Evolutionary conservation across 2,113 vertebrate species (phyloP), one percentile per base, ranked within the genome.

Genomic region (Coracopsis vasa): DNA sequence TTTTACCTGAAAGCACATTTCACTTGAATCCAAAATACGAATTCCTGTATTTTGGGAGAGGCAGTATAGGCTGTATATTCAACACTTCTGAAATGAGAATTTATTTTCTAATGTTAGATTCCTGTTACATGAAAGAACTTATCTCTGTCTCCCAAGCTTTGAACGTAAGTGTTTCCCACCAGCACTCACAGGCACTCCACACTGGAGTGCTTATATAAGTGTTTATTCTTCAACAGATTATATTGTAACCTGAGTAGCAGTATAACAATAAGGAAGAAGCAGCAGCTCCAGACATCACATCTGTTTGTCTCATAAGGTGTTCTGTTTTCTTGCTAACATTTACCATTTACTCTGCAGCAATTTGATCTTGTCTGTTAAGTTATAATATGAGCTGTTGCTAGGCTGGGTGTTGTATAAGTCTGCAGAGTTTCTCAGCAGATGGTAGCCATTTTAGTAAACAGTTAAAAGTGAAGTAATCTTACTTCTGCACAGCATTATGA

Each of bases 291-390:
- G 66, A 51, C 35, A 77, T 69, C 35, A 8, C n/a, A 35, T 64
- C 29, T 56, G 42, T 75, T 72, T 82, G 66, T 58, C 7, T 79
- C 60, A 80, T 18, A 45, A 91, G 65, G 21, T 45, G 27, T 53
- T 71, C 48, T 82, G 48, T 61, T 81, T 86, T 60, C 56, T 83
- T 45, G 2, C 78, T 79, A 56, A 51, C 0, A 1, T 77, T 80
- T 80, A 70, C 58, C 0, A 2, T 70, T 80, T 88, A 73, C 58
- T 88, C 42, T 90, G 79, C 75, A 80, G 53, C 41, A 80, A 80
- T 78, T 90, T 72, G 54, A 20, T 90, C 45, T 94, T 92, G 35
- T 69, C 73, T 92, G 64, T 65, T 91, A 89, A 91, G 74, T 88
- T 88, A 33, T 66, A 83, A 75, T 67, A 70, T 25, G 27, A 50